phyloP scores from a whole-genome alignment of 2,797 vertebrate species.

The Loris lydekkerianus region DNA sequence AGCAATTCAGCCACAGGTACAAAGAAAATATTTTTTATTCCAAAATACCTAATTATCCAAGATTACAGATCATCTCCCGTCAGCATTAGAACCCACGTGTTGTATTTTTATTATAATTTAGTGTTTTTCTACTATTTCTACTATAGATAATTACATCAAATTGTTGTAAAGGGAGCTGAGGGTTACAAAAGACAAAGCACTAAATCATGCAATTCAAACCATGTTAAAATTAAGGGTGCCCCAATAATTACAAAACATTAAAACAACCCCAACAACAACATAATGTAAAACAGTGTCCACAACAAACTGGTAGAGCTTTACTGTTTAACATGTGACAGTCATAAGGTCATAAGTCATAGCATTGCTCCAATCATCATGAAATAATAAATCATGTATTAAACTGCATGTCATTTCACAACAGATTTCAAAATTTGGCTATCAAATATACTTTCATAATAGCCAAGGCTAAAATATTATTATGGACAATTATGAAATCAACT shows the following conservation, averaged over 20 bases:
- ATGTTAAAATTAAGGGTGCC: slow-evolving; percentile 61
- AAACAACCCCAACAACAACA: slow-evolving; percentile 41
- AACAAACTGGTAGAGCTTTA: slow-evolving; percentile 30
- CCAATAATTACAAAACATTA: slow-evolving; percentile 59
- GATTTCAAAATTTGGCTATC: slow-evolving; percentile 80
- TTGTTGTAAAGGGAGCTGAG: slow-evolving; percentile 4
- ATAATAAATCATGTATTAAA: slow-evolving; percentile 73
- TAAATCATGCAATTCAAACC: slow-evolving; percentile 5
- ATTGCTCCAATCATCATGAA: slow-evolving; percentile 59
- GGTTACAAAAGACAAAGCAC: not conserved
- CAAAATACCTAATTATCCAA: slow-evolving; percentile 17
- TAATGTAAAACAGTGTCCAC: not conserved
- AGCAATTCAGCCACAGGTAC: slow-evolving; percentile 2
- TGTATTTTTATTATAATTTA: not conserved
- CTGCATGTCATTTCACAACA: slow-evolving; percentile 76
- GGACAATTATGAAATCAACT: slow-evolving; percentile 77
- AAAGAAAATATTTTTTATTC: slow-evolving; percentile 53
- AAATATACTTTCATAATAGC: slow-evolving; percentile 80
- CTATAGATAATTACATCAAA: slow-evolving; percentile 8
- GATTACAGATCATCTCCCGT: not conserved
- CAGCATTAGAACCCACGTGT: not conserved
- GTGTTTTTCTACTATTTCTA: not conserved
- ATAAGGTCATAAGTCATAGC: slow-evolving; percentile 69
- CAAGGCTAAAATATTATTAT: slow-evolving; percentile 70
- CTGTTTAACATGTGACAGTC: slow-evolving; percentile 60